A percentile compares a stretch with the other conserved stretches of the same genome.
These are phyloP conservation scores for Spisula subtruncata DNA, from an alignment of 2,888 invertebrate species.

Conservation along the genomic window DNA sequence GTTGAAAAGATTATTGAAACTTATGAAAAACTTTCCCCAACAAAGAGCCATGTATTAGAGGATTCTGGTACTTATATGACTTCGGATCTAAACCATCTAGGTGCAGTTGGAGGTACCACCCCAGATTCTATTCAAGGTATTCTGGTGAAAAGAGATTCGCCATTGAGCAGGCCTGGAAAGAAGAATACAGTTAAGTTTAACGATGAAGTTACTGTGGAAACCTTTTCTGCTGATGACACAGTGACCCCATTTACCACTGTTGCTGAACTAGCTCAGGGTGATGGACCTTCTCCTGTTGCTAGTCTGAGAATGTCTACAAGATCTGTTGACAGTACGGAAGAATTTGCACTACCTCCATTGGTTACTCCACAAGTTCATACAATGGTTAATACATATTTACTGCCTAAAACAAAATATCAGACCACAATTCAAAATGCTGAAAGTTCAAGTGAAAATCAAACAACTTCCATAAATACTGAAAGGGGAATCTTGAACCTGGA, in stretches of 20 bases:
- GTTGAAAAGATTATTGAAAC: background rate
- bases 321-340: background rate
- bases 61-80: no score
- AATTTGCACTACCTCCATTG: background rate
- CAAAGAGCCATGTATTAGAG: background rate
- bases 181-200: constrained; percentile 55
- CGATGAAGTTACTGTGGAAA: constrained; percentile 58
- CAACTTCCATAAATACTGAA: background rate
- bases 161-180: background rate
- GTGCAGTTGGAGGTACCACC: constrained; percentile 24
- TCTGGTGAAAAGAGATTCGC: constrained; percentile 28
- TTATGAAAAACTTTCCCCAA: background rate
- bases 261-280: constrained; percentile 47
- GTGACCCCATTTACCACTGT: constrained; percentile 28
- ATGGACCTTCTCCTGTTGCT: constrained; percentile 43
- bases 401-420: background rate
- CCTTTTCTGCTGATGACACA: constrained; percentile 53
- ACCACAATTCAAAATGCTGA: background rate
- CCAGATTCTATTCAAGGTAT: constrained; percentile 27
- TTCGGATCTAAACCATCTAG: background rate
- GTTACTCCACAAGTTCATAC: background rate
- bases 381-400: background rate
- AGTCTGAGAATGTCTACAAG: background rate
- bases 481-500: background rate
- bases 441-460: background rate